phyloP scores from a whole-genome alignment of 2,888 invertebrate genomes.

The Stomorhina lunata region DNA sequence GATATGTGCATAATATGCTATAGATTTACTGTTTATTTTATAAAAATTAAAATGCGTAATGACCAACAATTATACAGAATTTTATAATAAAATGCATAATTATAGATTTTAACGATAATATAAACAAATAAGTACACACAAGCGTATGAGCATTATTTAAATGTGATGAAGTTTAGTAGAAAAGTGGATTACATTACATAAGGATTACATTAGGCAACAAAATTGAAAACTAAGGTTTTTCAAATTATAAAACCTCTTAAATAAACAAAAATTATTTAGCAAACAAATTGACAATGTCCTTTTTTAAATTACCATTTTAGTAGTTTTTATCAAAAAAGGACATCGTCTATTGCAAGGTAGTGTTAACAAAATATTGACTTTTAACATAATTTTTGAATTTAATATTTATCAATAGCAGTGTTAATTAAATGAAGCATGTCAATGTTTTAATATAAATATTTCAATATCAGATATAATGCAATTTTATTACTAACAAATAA shows the following conservation, averaged over 20 bases:
- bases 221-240: no score
- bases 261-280: no score
- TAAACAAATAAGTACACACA: not conserved
- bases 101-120: not conserved
- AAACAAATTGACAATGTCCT: no score
- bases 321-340: no score
- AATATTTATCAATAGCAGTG: not conserved
- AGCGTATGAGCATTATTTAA: no score
- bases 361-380: no score
- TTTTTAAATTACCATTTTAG: no score
- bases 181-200: no score
- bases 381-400: not conserved
- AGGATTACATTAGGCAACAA: no score
- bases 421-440: conserved; percentile 15
- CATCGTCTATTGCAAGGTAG: no score
- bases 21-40: not conserved
- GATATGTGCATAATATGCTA: not conserved
- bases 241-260: no score
- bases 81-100: conserved; percentile 9
- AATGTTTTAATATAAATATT: conserved; percentile 4
- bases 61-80: not conserved
- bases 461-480: not conserved
- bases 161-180: no score
- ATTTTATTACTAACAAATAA: not conserved
- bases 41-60: not conserved